Evolutionary conservation across 2,113 vertebrate genomes (phyloP), one percentile per base, ranked within the genome.

Genomic region (Ameiurus melas): DNA sequence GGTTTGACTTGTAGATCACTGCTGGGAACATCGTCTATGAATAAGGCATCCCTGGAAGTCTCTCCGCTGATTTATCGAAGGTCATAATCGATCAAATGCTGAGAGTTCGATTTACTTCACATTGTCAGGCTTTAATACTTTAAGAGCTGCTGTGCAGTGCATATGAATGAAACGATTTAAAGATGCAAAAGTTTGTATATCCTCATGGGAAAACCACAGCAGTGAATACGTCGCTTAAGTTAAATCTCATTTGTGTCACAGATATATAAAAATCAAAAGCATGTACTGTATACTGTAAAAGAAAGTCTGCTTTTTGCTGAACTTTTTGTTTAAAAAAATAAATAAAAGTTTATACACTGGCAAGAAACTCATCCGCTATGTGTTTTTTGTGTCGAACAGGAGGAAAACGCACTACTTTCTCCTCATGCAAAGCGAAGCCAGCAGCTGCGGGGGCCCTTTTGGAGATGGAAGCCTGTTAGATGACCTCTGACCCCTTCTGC

Each of bases 381-480:
- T 89, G 36, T 80, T 25, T 88, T 5, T 83, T 85, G 57, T 86
- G 53, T 62, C 58, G 20, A 79, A 43, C 93, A 99, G 98, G 97
- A 97, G 98, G 97, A 94, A 99, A 99, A 94, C 96, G 96, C 94
- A 97, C 95, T 90, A 92, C 96, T 89, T 98, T 99, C 96, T 97
- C 97, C 91, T 97, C 97, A 84, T 99, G 97, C 96, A 99, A 98
- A 97, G 96, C 97, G 91, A 99, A 99, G 97, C 96, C 97, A 92
- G 97, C 97, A 92, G 95, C 97, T 95, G 95, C 97, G 89, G 98
- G 97, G 94, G 97, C 97, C 94, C 97, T 98, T 94, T 96, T 98
- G 91, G 97, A 99, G 96, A 99, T 98, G 98, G 98, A 99, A 97
- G 97, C 98, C 96, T 99, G 97, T 94, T 99, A 97, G 97, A 94